Evolutionary conservation across 2,797 vertebrate genomes (phyloP), one percentile per base, ranked within the genome.

Genomic region (Mionectes olivaceus): DNA sequence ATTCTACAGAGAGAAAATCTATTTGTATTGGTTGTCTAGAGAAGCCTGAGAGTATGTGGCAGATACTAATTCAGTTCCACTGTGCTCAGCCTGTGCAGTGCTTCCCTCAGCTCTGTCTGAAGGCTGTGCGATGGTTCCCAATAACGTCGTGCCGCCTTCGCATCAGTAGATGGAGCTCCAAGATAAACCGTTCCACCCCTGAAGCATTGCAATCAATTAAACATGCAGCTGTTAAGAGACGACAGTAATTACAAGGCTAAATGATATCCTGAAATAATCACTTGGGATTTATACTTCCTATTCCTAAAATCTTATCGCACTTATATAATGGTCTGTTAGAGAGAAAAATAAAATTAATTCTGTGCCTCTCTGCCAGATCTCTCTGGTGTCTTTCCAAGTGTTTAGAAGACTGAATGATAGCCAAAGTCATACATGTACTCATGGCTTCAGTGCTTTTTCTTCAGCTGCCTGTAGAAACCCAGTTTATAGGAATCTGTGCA

Each of bases 121-220:
- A 49, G 22, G 44, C 73, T 8, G 30, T 7, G 44, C 22, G 61
- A 21, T 35, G 60, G 28, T 3, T 95, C 67, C 49, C 49, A 9
- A 46, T 7, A 33, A 47, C 11, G 83, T 47, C 17, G 43, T 94
- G 50, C 57, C 7, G 13, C 61, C 25, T 33, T 86, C 13, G 27
- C 5, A 75, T 79, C 96, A 93, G 93, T 80, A 97, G 97, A 92
- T 96, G 96, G 97, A 92, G 95, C 95, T 94, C 93, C 47, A 91
- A 96, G 93, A 95, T 94, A 95, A 96, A 93, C 52, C 65, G 30
- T 94, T 76, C 64, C 63, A 50, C 87, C 73, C 75, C 71, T 47
- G 63, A 76, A 93, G 83, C 53, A 1, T 9, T 61, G 59, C 81
- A 76, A 52, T 75, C 89, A 70, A 47, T 80, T 93, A 78, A 93